Conservation (phyloP, 2,797 vertebrate species). For the Fistularia commersonii region DNA sequence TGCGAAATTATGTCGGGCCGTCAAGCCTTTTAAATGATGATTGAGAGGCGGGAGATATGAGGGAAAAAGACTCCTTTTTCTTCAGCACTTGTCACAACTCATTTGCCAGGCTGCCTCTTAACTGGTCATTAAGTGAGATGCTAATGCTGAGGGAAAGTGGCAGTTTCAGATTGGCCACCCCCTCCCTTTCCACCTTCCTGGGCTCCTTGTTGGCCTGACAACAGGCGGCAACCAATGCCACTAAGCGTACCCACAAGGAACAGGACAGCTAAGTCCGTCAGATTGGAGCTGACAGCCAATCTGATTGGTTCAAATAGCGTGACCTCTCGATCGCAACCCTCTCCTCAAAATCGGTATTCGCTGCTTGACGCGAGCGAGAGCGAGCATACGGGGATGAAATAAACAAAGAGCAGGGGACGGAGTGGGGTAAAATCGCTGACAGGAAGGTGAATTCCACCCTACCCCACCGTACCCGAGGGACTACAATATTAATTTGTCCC, state of each 20-base stretch:
- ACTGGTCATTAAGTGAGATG: conserved; percentile 95
- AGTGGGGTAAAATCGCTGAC: conserved; percentile 76
- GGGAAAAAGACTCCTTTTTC: conserved; percentile 87
- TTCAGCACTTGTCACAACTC: conserved; percentile 94
- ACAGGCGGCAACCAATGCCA: conserved; percentile 71
- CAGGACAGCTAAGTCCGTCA: conserved; percentile 74
- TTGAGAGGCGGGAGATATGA: conserved; percentile 87
- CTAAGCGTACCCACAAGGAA: conserved; percentile 85
- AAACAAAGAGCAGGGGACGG: conserved; percentile 51
- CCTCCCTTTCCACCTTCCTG: conserved; percentile 74
- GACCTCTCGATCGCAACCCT: conserved; percentile 74
- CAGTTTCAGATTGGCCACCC: conserved; percentile 88
- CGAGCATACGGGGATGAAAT: conserved; percentile 8
- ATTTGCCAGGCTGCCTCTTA: conserved; percentile 94
- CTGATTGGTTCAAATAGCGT: conserved; percentile 79
- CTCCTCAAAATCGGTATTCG: conserved; percentile 77
- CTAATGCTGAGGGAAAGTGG: conserved; percentile 98
- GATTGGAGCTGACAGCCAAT: conserved; percentile 88
- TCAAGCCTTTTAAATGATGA: conserved; percentile 90
- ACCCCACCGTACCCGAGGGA: conserved; percentile 81
- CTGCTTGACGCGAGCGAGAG: conserved; percentile 39
- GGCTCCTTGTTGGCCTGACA: conserved; percentile 83
- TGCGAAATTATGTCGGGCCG: conserved; percentile 95
- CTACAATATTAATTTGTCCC: conserved; percentile 96
- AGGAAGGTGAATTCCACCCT: conserved; percentile 75